These are phyloP conservation scores for Cydia pomonella DNA, from an alignment of 1,140 invertebrate species.

Conservation along the genomic window DNA sequence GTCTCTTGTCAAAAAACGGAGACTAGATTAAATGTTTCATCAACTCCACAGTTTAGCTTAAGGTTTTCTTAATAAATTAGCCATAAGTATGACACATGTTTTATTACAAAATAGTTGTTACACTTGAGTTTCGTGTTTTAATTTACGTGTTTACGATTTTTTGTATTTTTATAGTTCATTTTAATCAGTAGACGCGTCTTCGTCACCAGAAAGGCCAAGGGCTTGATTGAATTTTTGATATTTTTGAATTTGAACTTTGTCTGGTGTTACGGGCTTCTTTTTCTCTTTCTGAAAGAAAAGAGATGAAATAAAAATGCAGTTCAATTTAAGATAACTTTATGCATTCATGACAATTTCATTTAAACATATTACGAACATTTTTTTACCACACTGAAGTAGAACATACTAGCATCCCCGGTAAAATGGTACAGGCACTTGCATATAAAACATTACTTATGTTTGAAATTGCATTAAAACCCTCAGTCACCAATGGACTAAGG, in stretches of 20 bases:
- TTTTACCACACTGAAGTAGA: neutral
- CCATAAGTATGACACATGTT: slow-evolving; percentile 37
- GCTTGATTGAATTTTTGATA: slow-evolving; percentile 69
- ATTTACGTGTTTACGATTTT: slow-evolving; percentile 47
- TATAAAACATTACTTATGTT: neutral
- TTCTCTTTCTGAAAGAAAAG: slow-evolving; percentile 63
- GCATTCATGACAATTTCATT: neutral
- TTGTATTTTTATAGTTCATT: slow-evolving; percentile 16
- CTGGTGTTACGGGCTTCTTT: slow-evolving; percentile 60
- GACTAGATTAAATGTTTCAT: slow-evolving; percentile 79
- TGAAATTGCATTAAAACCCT: too few species aligned
- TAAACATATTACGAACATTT: neutral
- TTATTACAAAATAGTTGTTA: slow-evolving; percentile 41
- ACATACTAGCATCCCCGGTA: neutral
- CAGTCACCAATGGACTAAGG: neutral
- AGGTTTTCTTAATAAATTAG: slow-evolving; percentile 39
- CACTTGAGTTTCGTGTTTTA: slow-evolving; percentile 39
- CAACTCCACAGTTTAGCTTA: slow-evolving; percentile 8
- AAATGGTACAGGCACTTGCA: neutral
- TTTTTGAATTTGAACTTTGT: slow-evolving; percentile 54
- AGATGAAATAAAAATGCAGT: slow-evolving; percentile 34
- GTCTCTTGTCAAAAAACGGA: slow-evolving; percentile 86
- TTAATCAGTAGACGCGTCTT: slow-evolving; percentile 69
- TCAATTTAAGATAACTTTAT: slow-evolving; percentile 10
- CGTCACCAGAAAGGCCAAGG: slow-evolving; percentile 66